A percentile compares a stretch with the other conserved stretches of the same genome.
Evolutionary conservation across 2,888 invertebrate species (phyloP).

Genomic region (Monopis laevigella): DNA sequence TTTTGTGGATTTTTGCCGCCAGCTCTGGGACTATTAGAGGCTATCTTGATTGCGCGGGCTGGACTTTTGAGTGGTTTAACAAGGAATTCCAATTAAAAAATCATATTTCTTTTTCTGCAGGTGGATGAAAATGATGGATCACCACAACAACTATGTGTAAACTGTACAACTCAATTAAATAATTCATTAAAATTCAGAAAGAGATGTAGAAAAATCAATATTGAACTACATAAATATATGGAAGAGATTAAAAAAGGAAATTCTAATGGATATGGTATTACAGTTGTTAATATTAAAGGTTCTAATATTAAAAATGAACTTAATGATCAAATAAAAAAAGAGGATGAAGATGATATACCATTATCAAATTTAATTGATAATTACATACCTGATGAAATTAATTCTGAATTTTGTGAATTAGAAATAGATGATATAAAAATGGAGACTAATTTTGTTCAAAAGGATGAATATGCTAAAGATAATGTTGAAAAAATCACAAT

Average conservation of each 20-base stretch:
- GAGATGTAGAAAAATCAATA: slow-evolving; percentile 27
- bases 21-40: background rate
- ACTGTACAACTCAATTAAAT: slow-evolving; percentile 24
- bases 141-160: slow-evolving; percentile 32
- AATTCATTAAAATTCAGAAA: slow-evolving; percentile 28
- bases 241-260: slow-evolving; percentile 1
- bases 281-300: background rate
- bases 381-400: background rate
- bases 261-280: background rate
- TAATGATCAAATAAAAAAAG: background rate
- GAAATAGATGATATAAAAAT: slow-evolving; percentile 1
- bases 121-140: slow-evolving; percentile 27
- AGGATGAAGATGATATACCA: slow-evolving; percentile 9
- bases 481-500: slow-evolving; percentile 13
- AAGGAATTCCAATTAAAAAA: slow-evolving; percentile 1
- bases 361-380: slow-evolving; percentile 3
- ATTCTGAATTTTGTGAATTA: too few relatives aligned
- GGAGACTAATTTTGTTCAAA: background rate
- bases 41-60: background rate
- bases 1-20: background rate
- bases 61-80: background rate
- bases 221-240: background rate
- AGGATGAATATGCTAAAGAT: background rate
- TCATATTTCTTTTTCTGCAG: slow-evolving; percentile 22
- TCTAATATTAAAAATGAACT: slow-evolving; percentile 6